Conservation (phyloP, 1,140 invertebrate genomes). For the Pollicipes pollicipes region DNA sequence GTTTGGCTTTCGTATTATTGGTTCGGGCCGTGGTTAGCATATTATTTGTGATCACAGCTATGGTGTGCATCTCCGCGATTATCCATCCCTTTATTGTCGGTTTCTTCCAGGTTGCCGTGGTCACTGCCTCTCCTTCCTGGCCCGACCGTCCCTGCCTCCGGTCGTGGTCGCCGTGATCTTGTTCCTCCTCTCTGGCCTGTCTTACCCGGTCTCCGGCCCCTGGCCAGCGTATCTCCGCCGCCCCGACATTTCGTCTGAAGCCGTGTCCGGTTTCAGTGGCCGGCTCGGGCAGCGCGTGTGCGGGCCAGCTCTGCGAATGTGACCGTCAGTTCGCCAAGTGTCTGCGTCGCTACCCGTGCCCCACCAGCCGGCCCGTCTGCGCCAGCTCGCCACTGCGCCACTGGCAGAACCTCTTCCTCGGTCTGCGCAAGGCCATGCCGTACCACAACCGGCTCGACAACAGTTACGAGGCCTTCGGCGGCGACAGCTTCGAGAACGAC, state of each 20-base stretch:
- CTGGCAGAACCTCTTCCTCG: conserved; percentile 19
- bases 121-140: too few species aligned
- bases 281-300: conserved; percentile 31
- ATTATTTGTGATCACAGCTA: too few species aligned
- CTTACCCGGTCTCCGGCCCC: background rate
- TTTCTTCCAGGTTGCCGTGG: too few species aligned
- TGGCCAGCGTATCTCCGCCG: too few species aligned
- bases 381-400: conserved; percentile 18
- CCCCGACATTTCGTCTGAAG: background rate
- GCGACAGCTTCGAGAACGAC: too few species aligned
- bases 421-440: background rate
- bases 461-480: background rate
- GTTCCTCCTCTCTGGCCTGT: background rate
- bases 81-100: too few species aligned
- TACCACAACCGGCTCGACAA: background rate
- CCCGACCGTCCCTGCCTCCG: too few species aligned
- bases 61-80: too few species aligned
- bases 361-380: conserved; percentile 35
- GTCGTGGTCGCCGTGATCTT: background rate
- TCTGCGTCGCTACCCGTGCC: conserved; percentile 52
- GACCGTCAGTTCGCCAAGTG: conserved; percentile 62
- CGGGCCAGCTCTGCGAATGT: conserved; percentile 64
- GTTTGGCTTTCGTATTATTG: too few species aligned
- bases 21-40: too few species aligned
- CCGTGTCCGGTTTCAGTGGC: conserved; percentile 11